phyloP scores from a whole-genome alignment of 2,113 vertebrate species.

The Labrus mixtus region DNA sequence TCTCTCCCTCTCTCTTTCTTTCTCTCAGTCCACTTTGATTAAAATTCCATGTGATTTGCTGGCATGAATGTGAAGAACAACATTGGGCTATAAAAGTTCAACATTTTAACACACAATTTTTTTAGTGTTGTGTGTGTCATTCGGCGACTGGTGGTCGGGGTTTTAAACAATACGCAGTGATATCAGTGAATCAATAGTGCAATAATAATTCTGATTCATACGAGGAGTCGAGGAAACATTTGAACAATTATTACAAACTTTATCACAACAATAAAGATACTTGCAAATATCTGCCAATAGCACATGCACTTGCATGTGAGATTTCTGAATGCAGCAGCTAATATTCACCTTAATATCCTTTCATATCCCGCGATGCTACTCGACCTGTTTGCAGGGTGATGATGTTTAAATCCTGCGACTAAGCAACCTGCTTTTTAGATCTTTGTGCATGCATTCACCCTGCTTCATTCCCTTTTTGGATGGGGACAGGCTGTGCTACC shows the following conservation, averaged over 20 bases:
- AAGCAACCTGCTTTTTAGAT: too few species aligned
- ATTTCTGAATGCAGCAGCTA: too few species aligned
- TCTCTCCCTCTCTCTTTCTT: background rate
- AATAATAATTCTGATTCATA: constrained; percentile 13
- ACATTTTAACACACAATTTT: constrained; percentile 4
- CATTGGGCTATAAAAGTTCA: constrained; percentile 17
- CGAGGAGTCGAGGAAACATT: constrained; percentile 7
- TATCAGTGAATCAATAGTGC: background rate
- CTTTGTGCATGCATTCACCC: too few species aligned
- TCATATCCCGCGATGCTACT: too few species aligned
- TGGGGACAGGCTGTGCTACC: too few species aligned
- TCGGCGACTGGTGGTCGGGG: background rate
- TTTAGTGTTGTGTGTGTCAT: background rate
- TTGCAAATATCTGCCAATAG: too few species aligned
- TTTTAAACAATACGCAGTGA: background rate
- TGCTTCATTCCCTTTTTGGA: too few species aligned
- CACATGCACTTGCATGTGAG: too few species aligned
- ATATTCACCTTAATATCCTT: too few species aligned
- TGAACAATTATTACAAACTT: background rate
- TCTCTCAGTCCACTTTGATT: constrained; percentile 22
- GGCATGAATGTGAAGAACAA: constrained; percentile 29
- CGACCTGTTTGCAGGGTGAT: too few species aligned
- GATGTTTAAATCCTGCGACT: too few species aligned
- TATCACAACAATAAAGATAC: background rate
- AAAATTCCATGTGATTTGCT: constrained; percentile 22